Conservation (phyloP, 2,797 vertebrate genomes). For the Monodelphis domestica region DNA sequence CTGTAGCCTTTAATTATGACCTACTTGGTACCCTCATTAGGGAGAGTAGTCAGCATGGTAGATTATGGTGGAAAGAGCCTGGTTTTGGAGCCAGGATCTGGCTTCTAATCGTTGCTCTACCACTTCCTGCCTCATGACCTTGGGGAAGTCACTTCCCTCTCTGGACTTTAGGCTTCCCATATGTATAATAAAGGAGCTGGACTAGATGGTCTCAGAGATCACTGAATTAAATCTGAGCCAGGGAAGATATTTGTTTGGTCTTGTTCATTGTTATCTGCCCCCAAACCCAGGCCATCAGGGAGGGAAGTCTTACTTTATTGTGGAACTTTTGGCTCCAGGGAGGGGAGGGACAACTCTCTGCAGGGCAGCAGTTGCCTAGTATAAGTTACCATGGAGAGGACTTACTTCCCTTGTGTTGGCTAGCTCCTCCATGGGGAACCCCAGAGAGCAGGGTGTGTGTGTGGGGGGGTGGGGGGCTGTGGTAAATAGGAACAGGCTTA, state of each 20-base stretch:
- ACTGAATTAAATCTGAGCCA: not conserved
- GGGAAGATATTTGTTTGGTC: not conserved
- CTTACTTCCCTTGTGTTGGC: not conserved
- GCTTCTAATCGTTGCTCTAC: not conserved
- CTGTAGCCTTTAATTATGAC: not conserved
- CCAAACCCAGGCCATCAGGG: not conserved
- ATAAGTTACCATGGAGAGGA: conserved; percentile 13
- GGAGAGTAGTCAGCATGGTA: not conserved
- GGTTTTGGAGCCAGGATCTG: not conserved
- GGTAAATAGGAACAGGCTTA: not conserved
- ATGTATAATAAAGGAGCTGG: not conserved
- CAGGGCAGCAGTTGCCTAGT: conserved; percentile 32
- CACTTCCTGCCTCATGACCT: not conserved
- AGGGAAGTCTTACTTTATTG: not conserved
- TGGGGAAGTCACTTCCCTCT: not conserved
- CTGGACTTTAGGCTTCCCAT: not conserved
- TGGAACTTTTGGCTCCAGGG: conserved; percentile 45
- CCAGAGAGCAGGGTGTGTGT: not conserved
- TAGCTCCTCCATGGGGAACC: conserved; percentile 33
- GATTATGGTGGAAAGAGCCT: not conserved
- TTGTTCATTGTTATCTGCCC: not conserved
- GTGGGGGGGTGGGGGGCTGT: accelerated
- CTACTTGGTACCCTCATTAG: not conserved
- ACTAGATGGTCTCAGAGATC: not conserved
- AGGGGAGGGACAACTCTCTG: conserved; percentile 47